A percentile compares a stretch with the other conserved stretches of the same genome.
Evolutionary conservation across 2,797 vertebrate genomes (phyloP).

Genomic region (Graptemys geographica): DNA sequence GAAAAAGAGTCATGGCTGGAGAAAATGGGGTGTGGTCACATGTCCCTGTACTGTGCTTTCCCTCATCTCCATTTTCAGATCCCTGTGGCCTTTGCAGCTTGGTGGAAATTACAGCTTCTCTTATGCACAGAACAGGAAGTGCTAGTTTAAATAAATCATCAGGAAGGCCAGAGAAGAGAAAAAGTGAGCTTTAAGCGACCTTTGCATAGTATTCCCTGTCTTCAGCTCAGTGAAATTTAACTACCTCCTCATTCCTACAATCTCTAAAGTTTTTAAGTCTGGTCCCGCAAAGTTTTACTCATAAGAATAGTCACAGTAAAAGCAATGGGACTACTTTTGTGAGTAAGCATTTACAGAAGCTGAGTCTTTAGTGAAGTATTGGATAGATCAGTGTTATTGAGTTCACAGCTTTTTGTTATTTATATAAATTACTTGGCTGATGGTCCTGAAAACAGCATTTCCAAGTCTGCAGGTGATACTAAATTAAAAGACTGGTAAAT

Average conservation of each 20-base stretch:
- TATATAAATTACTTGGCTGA: not conserved
- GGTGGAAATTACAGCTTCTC: not conserved
- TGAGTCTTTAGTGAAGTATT: not conserved
- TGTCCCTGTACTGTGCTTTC: not conserved
- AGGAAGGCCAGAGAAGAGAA: not conserved
- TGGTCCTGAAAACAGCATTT: not conserved
- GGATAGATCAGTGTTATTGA: not conserved
- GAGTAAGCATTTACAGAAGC: not conserved
- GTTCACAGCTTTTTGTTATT: not conserved
- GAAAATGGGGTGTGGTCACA: too few species aligned
- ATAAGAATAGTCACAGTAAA: not conserved
- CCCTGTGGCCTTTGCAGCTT: not conserved
- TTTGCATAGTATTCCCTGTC: not conserved
- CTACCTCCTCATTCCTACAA: not conserved
- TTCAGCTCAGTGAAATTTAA: not conserved
- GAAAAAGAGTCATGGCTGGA: not conserved
- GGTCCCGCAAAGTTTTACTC: too few species aligned
- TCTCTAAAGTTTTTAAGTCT: not conserved
- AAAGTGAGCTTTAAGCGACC: not conserved
- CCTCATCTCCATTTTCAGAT: not conserved
- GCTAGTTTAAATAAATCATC: not conserved
- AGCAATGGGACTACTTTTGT: not conserved
- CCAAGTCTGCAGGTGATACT: not conserved
- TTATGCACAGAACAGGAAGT: not conserved
- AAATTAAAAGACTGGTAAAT: not conserved